Evolutionary conservation across 2,888 invertebrate species (phyloP).

Genomic region (Elegia similella): DNA sequence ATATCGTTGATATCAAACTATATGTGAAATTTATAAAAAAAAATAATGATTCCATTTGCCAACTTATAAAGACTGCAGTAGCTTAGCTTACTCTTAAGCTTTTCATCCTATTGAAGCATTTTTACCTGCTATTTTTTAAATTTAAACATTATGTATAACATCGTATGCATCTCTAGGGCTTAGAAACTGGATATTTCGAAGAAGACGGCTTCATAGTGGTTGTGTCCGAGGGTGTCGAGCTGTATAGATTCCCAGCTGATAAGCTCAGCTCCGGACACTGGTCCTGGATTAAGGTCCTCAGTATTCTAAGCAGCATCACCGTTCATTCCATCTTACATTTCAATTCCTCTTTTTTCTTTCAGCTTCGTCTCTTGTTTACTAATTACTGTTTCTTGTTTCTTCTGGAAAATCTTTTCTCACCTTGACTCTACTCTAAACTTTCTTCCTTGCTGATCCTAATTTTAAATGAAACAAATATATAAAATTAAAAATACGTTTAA

Average conservation of each 20-base stretch:
- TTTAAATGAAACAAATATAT: neutral
- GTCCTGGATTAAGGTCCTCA: constrained; percentile 86
- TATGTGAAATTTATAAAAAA: neutral
- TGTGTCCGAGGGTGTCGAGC: constrained; percentile 83
- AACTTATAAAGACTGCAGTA: neutral
- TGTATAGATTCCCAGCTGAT: constrained; percentile 83
- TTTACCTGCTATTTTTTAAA: neutral
- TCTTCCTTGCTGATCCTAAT: neutral
- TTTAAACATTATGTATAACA: constrained; percentile 34
- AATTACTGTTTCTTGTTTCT: neutral
- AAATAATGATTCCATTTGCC: neutral
- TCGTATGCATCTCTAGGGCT: constrained; percentile 72
- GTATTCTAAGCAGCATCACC: constrained; percentile 57
- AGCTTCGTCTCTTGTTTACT: neutral
- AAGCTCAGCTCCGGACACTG: constrained; percentile 83
- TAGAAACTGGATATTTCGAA: constrained; percentile 84
- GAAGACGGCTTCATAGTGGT: constrained; percentile 82
- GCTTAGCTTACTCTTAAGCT: neutral
- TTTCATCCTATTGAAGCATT: neutral
- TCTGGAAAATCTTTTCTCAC: neutral
- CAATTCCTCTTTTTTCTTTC: constrained; percentile 32
- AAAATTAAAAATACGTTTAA: neutral
- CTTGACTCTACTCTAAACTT: neutral
- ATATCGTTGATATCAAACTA: too few relatives aligned
- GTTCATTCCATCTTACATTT: constrained; percentile 72